Evolutionary conservation across 2,888 invertebrate species (phyloP).

Genomic region (Drosophila subquinaria): DNA sequence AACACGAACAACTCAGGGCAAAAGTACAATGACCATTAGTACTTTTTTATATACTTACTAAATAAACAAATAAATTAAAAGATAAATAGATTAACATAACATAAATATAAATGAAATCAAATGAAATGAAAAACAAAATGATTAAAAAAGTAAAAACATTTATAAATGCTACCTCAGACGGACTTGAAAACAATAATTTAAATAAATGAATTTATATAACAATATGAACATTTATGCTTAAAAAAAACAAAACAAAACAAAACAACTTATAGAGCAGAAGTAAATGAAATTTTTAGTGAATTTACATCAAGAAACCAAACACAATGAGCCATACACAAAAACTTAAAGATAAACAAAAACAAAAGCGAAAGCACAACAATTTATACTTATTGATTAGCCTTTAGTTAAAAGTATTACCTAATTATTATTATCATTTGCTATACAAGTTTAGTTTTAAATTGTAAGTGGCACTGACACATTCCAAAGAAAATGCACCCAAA

Average conservation of each 20-base stretch:
- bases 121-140: conserved; percentile 16
- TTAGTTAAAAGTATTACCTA: conserved; percentile 44
- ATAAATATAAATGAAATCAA: conserved; percentile 36
- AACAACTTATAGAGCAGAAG: conserved; percentile 52
- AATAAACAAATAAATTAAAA: conserved; percentile 49
- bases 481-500: conserved; percentile 36
- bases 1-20: conserved; percentile 85
- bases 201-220: conserved; percentile 74
- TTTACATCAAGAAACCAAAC: conserved; percentile 69
- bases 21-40: conserved; percentile 85
- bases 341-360: conserved; percentile 27
- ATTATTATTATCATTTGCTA: conserved; percentile 24
- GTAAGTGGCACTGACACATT: conserved; percentile 51
- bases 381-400: conserved; percentile 49
- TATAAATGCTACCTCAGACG: conserved; percentile 82
- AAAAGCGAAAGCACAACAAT: conserved; percentile 46
- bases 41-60: conserved; percentile 68
- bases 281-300: conserved; percentile 76
- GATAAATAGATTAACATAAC: conserved; percentile 23
- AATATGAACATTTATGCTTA: conserved; percentile 53
- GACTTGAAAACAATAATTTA: conserved; percentile 84
- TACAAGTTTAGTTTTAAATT: conserved; percentile 56
- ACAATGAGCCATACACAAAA: conserved; percentile 31
- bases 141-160: conserved; percentile 52
- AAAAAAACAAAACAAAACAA: conserved; percentile 14